phyloP scores from a whole-genome alignment of 2,888 invertebrate genomes.

The Nomada fucata region DNA sequence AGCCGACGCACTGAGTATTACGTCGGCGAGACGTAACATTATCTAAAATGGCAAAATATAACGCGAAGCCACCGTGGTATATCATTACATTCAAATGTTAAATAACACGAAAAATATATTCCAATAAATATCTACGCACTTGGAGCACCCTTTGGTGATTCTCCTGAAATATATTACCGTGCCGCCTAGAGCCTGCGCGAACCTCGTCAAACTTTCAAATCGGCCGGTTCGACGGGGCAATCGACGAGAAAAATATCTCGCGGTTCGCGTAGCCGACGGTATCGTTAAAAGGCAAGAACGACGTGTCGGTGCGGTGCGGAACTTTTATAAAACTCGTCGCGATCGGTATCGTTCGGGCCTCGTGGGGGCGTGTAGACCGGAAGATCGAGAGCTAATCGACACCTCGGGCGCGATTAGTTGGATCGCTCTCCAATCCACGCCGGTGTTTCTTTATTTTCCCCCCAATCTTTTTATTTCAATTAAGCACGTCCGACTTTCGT shows the following conservation, averaged over 20 bases:
- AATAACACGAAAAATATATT: too few species aligned
- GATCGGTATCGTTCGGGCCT: constrained; percentile 6
- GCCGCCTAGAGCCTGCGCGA: neutral
- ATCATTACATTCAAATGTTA: too few species aligned
- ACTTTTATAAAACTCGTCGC: constrained; percentile 1
- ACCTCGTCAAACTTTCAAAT: neutral
- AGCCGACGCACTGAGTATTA: neutral
- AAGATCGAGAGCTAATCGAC: constrained; percentile 28
- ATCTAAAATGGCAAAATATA: too few species aligned
- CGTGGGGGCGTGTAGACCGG: neutral
- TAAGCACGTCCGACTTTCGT: constrained; percentile 66
- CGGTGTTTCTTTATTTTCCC: neutral
- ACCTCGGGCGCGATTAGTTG: constrained; percentile 20
- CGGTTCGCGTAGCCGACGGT: neutral
- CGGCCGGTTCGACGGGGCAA: neutral
- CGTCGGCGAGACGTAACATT: neutral
- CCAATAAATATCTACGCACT: too few species aligned
- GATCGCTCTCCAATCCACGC: neutral
- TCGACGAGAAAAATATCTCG: neutral
- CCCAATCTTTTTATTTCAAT: constrained; percentile 46
- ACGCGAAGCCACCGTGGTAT: too few species aligned
- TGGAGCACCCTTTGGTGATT: too few species aligned
- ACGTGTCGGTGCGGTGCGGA: neutral
- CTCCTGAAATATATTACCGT: too few species aligned
- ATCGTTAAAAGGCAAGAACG: constrained; percentile 4